phyloP scores from a whole-genome alignment of 2,888 invertebrate genomes.

The Norana najaformis region DNA sequence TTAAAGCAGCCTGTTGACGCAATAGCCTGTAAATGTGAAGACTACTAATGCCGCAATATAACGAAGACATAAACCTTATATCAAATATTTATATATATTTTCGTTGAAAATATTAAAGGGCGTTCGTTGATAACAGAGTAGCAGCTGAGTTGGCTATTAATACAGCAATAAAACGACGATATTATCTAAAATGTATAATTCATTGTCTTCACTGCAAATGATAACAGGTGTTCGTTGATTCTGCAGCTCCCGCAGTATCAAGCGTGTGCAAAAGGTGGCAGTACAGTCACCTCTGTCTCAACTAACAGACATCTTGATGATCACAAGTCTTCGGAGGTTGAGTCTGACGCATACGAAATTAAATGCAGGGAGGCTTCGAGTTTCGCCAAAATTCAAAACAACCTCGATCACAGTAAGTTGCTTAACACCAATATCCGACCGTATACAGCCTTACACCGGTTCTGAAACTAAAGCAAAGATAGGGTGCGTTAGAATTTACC shows the following conservation, averaged over 20 bases:
- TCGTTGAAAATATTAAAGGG: no score
- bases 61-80: no score
- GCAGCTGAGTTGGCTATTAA: no score
- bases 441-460: no score
- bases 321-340: neutral
- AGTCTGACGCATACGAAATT: neutral
- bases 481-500: no score
- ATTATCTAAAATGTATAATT: neutral
- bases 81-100: no score
- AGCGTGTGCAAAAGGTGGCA: neutral
- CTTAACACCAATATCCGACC: neutral
- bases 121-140: no score
- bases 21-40: no score
- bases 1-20: no score
- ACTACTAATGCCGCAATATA: no score
- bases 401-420: neutral
- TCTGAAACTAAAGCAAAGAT: no score
- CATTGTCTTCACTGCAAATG: neutral
- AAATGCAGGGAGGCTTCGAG: neutral
- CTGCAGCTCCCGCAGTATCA: conserved; percentile 13
- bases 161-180: no score
- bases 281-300: neutral
- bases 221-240: neutral
- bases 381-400: neutral
- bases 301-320: neutral